Percentiles rank a stretch among this genome's conserved stretches.
These are phyloP conservation scores for Sebastes jordani DNA, from an alignment of 2,797 vertebrate species.

Conservation along the genomic window DNA sequence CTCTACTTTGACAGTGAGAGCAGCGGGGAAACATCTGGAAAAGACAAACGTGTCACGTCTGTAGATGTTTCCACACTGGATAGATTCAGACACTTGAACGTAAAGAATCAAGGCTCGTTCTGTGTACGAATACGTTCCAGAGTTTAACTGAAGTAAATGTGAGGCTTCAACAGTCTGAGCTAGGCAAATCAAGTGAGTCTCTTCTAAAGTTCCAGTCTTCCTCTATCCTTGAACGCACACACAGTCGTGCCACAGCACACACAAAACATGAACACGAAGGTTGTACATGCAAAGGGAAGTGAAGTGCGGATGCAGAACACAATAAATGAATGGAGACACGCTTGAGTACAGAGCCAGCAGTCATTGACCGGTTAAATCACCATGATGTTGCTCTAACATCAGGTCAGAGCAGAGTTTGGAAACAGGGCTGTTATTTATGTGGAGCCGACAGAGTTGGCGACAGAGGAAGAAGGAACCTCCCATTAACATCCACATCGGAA, in stretches of 20 bases:
- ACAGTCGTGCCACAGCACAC: background rate
- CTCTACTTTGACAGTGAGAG: background rate
- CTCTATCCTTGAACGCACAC: background rate
- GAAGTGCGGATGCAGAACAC: background rate
- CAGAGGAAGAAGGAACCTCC: constrained; percentile 18
- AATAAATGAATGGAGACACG: constrained; percentile 12
- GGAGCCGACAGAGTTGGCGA: background rate
- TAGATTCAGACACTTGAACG: background rate
- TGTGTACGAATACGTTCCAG: background rate
- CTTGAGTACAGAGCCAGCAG: constrained; percentile 24
- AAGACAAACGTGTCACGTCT: background rate
- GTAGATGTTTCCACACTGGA: background rate
- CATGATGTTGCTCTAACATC: background rate
- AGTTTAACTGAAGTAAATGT: background rate
- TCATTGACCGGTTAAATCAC: background rate
- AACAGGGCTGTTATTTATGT: constrained; percentile 15
- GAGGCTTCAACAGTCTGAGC: background rate
- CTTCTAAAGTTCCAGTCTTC: background rate
- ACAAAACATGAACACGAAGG: background rate
- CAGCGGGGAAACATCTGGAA: constrained; percentile 4
- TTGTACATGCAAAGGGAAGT: background rate
- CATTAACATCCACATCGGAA: constrained; percentile 27
- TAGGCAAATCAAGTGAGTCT: background rate
- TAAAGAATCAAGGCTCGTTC: background rate
- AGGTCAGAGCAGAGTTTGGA: background rate